Base-by-base conservation (phyloP, 2,797 vertebrate species). In the Natrix natrix region DNA sequence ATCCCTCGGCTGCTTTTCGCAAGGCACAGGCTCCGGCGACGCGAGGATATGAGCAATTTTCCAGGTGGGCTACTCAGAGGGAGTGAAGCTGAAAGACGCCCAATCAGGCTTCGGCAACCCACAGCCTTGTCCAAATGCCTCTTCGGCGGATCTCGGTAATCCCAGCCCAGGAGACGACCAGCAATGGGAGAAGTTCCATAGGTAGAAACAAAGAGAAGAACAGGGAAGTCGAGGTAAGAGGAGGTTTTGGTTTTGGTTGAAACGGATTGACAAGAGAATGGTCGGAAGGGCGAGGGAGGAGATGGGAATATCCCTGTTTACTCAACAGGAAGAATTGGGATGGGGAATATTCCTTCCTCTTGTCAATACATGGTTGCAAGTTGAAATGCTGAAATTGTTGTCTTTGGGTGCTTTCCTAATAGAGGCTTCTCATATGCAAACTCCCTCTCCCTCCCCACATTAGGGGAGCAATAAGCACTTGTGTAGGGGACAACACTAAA, bases 91-190 rank as follows among this genome's bases (percentile, higher is more conserved):
- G 94, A 96, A 94, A 97, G 97, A 95, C 96, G 88, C 93, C 97
- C 97, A 96, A 94, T 97, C 97, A 97, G 97, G 97, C 96, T 92
- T 69, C 94, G 97, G 97, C 96, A 95, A 94, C 96, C 97, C 95
- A 94, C 97, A 96, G 94, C 97, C 93, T 94, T 95, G 95, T 97
- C 98, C 98, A 94, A 95, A 99, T 99, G 99, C 99, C 99, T 92
- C 97, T 99, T 96, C 99, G 99, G 94, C 98, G 99, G 98, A 99
- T 99, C 97, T 99, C 98, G 86, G 98, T 99, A 97, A 98, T 98
- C 96, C 99, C 99, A 22, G 98, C 97, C 1, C 98, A 96, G 97
- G 99, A 99, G 96, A 97, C 97, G 1, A 96, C 97, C 94, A 97
- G 97, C 97, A 98, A 98, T 96, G 98, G 98, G 96, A 98, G 98